Conservation (phyloP, 2,797 vertebrate genomes). For the Acanthis flammea region DNA sequence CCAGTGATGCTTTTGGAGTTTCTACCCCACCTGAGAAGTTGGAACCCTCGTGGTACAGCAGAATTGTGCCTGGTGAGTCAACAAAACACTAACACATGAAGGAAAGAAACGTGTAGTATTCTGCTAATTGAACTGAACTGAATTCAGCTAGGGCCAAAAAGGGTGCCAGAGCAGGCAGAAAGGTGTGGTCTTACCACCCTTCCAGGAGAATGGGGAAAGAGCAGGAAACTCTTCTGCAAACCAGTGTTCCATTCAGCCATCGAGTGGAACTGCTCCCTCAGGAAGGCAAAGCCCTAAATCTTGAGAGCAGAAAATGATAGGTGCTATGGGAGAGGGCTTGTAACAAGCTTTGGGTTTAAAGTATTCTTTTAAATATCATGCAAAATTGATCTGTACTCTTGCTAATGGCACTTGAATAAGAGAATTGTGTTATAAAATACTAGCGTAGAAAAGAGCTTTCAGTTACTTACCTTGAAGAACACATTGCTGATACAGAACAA, state of each 20-base stretch:
- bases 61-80: neutral
- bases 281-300: neutral
- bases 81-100: neutral
- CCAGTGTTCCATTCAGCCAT: neutral
- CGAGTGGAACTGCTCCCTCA: neutral
- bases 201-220: neutral
- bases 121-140: neutral
- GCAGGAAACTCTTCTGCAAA: neutral
- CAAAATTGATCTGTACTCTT: neutral
- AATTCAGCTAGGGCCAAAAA: neutral
- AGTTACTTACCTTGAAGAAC: neutral
- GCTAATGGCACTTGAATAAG: neutral
- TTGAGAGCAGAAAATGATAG: neutral
- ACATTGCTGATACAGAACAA: neutral
- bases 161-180: neutral
- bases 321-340: neutral
- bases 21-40: neutral
- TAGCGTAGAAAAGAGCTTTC: neutral
- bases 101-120: rapidly evolving
- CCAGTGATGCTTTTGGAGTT: neutral
- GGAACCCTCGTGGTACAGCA: rapidly evolving
- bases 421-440: neutral
- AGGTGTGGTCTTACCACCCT: neutral
- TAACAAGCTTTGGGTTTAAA: neutral
- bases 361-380: neutral